These are phyloP conservation scores for Apis cerana DNA, from an alignment of 1,140 invertebrate species.

Conservation along the genomic window DNA sequence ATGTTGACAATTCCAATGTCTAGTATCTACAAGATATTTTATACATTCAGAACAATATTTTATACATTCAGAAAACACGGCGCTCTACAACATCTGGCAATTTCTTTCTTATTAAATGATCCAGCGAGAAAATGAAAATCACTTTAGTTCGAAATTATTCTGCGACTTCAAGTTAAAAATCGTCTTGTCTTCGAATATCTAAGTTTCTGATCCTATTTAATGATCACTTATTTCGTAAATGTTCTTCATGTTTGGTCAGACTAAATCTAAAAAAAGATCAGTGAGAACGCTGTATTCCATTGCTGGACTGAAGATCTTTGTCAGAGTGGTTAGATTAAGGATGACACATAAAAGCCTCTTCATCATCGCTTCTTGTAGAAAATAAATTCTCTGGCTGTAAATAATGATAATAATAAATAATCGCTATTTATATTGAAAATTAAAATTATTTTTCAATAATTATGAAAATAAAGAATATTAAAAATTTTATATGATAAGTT, in stretches of 20 bases:
- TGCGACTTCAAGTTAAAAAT: conserved; percentile 81
- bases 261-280: conserved; percentile 78
- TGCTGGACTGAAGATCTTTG: neutral
- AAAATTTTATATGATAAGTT: neutral
- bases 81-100: conserved; percentile 84
- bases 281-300: conserved; percentile 16
- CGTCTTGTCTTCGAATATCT: conserved; percentile 83
- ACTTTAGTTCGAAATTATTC: conserved; percentile 75
- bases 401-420: neutral
- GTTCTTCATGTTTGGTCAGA: conserved; percentile 83
- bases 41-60: conserved; percentile 71
- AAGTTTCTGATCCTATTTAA: conserved; percentile 83
- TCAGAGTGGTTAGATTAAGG: conserved; percentile 43
- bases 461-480: neutral
- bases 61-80: conserved; percentile 82
- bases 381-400: neutral
- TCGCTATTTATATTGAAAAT: too few species aligned
- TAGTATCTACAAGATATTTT: conserved; percentile 85
- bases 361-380: conserved; percentile 44
- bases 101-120: conserved; percentile 84
- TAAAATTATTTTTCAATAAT: too few species aligned
- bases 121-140: conserved; percentile 85
- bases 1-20: conserved; percentile 86
- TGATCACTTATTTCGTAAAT: conserved; percentile 83
- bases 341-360: conserved; percentile 39